phyloP scores from a whole-genome alignment of 2,797 vertebrate genomes.

The Catamblyrhynchus diadema region DNA sequence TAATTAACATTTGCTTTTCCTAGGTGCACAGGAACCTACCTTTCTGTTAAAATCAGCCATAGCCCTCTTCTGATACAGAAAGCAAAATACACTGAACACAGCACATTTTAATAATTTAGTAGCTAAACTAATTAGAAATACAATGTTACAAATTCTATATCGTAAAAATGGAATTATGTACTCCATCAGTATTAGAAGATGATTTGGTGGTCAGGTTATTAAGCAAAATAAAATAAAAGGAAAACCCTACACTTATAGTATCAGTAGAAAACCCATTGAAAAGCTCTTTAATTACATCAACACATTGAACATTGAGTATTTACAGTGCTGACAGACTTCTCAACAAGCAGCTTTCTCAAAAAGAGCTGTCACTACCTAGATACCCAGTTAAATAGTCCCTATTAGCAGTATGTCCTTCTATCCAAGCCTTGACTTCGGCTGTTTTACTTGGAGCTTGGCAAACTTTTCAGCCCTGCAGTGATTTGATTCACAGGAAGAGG shows the following conservation, averaged over 20 bases:
- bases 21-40: not conserved
- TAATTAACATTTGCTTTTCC: slow-evolving; percentile 14
- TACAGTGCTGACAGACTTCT: not conserved
- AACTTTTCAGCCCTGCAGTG: not conserved
- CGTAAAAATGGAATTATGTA: not conserved
- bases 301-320: not conserved
- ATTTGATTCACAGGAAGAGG: not conserved
- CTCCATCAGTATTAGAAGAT: not conserved
- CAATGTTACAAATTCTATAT: not conserved
- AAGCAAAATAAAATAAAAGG: not conserved
- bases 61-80: not conserved
- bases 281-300: not conserved
- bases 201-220: not conserved
- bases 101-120: not conserved
- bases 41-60: not conserved
- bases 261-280: not conserved
- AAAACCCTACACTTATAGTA: not conserved
- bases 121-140: not conserved
- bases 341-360: not conserved
- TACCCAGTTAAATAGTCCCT: not conserved
- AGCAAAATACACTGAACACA: not conserved
- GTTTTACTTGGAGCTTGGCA: not conserved
- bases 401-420: not conserved
- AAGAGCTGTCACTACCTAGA: not conserved
- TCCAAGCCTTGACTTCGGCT: not conserved